These are phyloP conservation scores for Botia almorhae DNA, from an alignment of 2,797 vertebrate genomes.

Conservation along the genomic window DNA sequence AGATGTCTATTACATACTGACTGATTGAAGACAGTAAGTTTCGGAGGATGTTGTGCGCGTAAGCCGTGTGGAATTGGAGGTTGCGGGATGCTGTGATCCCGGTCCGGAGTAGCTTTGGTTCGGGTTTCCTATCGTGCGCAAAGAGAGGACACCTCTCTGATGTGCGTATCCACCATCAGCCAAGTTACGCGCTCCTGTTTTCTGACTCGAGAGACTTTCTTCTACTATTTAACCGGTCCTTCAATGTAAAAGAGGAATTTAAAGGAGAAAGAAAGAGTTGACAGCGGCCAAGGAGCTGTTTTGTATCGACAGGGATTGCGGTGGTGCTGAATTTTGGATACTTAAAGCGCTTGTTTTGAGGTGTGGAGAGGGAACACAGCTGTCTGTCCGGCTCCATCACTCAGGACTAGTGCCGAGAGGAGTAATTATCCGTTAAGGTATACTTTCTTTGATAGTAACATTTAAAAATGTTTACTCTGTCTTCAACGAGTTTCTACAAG, in stretches of 20 bases:
- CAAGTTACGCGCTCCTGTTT: slow-evolving; percentile 39
- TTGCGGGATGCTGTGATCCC: slow-evolving; percentile 63
- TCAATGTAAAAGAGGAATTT: slow-evolving; percentile 51
- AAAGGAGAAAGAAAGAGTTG: slow-evolving; percentile 63
- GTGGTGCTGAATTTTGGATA: slow-evolving; percentile 65
- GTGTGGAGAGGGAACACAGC: slow-evolving; percentile 67
- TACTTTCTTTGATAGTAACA: slow-evolving; percentile 52
- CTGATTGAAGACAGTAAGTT: slow-evolving; percentile 29
- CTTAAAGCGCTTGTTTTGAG: slow-evolving; percentile 64
- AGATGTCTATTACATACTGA: neutral
- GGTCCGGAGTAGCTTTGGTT: slow-evolving; percentile 60
- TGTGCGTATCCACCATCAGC: slow-evolving; percentile 61
- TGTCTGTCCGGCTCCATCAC: slow-evolving; percentile 70
- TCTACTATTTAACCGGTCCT: slow-evolving; percentile 59
- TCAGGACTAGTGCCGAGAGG: slow-evolving; percentile 68
- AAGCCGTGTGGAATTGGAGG: slow-evolving; percentile 48
- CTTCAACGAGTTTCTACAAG: neutral
- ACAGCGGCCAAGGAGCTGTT: slow-evolving; percentile 64
- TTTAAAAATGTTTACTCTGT: neutral
- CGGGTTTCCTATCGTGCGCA: slow-evolving; percentile 56
- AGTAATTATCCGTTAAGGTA: slow-evolving; percentile 73
- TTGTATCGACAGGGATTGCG: slow-evolving; percentile 57
- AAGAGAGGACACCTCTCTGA: slow-evolving; percentile 60
- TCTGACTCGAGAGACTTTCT: slow-evolving; percentile 39
- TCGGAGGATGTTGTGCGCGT: slow-evolving; percentile 60